These are phyloP conservation scores for Rosalia funebris DNA, from an alignment of 2,888 invertebrate genomes.

Conservation along the genomic window DNA sequence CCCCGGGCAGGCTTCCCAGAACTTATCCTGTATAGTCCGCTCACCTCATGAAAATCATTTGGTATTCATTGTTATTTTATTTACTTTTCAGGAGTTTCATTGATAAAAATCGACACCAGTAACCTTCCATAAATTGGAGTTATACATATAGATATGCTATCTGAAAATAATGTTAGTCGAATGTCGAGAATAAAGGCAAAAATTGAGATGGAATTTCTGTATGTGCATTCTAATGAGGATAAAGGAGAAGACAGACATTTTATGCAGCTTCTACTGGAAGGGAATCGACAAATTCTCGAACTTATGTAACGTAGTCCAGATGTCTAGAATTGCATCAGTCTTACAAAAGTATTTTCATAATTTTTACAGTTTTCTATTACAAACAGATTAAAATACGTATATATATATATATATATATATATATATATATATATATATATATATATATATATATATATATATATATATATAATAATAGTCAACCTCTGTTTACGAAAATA, in stretches of 20 bases:
- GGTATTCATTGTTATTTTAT: slow-evolving; percentile 40
- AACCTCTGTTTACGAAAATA: no score
- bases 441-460: no score
- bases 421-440: no score
- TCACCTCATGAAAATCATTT: slow-evolving; percentile 33
- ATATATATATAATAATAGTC: no score
- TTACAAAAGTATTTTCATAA: no score
- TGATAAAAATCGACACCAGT: slow-evolving; percentile 38
- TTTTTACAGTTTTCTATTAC: no score
- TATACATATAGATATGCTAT: slow-evolving; percentile 35
- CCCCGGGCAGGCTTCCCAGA: neutral
- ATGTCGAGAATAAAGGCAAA: slow-evolving; percentile 39
- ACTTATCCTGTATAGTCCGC: neutral
- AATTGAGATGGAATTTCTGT: slow-evolving; percentile 35
- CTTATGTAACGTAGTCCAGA: no score
- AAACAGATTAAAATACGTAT: no score
- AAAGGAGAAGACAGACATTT: slow-evolving; percentile 27
- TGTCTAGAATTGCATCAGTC: no score
- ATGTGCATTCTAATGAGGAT: slow-evolving; percentile 33
- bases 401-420: no score
- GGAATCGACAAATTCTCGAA: no score
- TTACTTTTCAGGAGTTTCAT: slow-evolving; percentile 29
- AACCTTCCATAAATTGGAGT: slow-evolving; percentile 31
- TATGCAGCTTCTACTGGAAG: no score
- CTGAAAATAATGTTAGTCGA: slow-evolving; percentile 36